A percentile compares a stretch with the other conserved stretches of the same genome.
Conservation (phyloP, 2,888 invertebrate species). For the Chrysomela aeneicollis region DNA sequence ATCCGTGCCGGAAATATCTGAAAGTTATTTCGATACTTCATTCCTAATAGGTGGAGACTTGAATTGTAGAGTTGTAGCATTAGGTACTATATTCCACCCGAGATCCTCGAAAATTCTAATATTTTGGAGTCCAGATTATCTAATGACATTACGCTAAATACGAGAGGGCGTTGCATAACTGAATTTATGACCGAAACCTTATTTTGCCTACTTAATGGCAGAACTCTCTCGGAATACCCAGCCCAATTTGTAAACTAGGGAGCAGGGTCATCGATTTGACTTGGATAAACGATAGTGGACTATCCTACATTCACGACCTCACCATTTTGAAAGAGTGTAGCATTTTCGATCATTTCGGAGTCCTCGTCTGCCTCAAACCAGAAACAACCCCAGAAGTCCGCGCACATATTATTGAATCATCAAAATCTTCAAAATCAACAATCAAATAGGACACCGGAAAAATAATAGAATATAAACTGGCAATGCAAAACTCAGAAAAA, state of each 20-base stretch:
- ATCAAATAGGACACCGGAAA: constrained; percentile 1
- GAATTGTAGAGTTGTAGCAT: background rate
- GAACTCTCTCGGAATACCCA: background rate
- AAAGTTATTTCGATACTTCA: background rate
- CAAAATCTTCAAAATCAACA: background rate
- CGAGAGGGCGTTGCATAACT: constrained; percentile 4
- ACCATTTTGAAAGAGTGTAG: background rate
- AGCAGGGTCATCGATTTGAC: background rate
- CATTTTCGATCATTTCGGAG: constrained; percentile 7
- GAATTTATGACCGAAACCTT: constrained; percentile 1
- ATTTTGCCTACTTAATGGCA: background rate
- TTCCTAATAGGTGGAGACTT: constrained; percentile 4
- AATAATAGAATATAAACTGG: background rate
- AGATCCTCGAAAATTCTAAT: background rate
- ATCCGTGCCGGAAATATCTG: background rate
- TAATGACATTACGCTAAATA: constrained; percentile 2
- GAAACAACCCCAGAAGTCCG: background rate
- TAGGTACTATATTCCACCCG: background rate
- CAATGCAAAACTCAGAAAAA: constrained; percentile 2
- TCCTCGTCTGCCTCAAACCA: background rate
- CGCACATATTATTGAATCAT: background rate
- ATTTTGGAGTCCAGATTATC: background rate
- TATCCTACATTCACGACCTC: background rate
- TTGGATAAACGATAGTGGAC: background rate
- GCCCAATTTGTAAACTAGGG: background rate